Conservation (phyloP, 2,888 invertebrate genomes). For the Scrobipalpa atriplicella region DNA sequence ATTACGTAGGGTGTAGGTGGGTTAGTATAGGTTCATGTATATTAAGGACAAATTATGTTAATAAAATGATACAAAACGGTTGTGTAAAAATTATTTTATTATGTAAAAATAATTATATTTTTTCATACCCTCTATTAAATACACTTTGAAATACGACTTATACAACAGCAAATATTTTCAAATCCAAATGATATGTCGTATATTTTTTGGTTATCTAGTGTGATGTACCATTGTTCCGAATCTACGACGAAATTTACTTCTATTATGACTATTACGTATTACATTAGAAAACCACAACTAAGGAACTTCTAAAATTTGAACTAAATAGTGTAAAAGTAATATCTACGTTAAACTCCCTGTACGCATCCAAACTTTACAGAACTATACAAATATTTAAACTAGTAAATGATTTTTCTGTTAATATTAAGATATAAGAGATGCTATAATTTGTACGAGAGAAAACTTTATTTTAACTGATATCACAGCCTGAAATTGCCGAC, state of each 20-base stretch:
- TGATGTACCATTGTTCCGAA: neutral
- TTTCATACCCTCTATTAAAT: constrained; percentile 2
- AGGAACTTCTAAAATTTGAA: constrained; percentile 9
- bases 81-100: constrained; percentile 29
- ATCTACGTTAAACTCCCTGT: constrained; percentile 11
- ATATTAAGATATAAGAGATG: constrained; percentile 1
- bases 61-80: constrained; percentile 4
- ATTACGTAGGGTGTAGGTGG: constrained; percentile 1
- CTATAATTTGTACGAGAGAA: constrained; percentile 3
- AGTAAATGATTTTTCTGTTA: constrained; percentile 7
- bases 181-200: neutral
- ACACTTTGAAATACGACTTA: neutral
- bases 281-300: neutral
- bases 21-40: constrained; percentile 7
- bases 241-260: neutral
- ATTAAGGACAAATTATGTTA: neutral
- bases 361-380: constrained; percentile 1
- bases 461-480: neutral
- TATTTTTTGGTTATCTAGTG: neutral
- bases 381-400: constrained; percentile 6
- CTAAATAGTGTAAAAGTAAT: neutral
- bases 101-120: constrained; percentile 25
- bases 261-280: neutral
- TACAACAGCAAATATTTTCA: neutral
- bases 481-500: constrained; percentile 11